Evolutionary conservation across 2,797 vertebrate genomes (phyloP).

Genomic region (Percopsis omiscomaycus): DNA sequence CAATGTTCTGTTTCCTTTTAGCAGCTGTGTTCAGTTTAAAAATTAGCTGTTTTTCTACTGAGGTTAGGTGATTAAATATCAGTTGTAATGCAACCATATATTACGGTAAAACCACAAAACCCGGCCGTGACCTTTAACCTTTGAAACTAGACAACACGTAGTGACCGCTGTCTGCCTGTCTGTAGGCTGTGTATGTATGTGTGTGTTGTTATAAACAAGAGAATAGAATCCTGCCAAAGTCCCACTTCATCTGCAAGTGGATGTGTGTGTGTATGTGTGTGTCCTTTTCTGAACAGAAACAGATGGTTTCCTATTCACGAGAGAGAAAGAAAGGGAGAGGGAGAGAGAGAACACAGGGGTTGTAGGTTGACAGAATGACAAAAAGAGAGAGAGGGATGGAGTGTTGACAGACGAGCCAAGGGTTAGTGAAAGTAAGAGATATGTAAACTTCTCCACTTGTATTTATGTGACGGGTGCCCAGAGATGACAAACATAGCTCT

Average conservation of each 20-base stretch:
- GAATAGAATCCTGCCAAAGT: background rate
- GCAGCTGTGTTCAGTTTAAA: too few relatives aligned
- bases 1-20: too few relatives aligned
- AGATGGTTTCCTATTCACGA: constrained; percentile 22
- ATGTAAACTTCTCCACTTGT: constrained; percentile 44
- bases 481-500: constrained; percentile 51
- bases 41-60: too few relatives aligned
- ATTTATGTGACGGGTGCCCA: constrained; percentile 43
- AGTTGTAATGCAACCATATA: too few relatives aligned
- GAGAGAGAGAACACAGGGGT: background rate
- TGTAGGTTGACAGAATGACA: too few relatives aligned
- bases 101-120: background rate
- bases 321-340: background rate
- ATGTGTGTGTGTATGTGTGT: background rate
- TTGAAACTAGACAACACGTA: background rate
- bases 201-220: constrained; percentile 6
- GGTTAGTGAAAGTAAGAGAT: constrained; percentile 35
- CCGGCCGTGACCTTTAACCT: constrained; percentile 19
- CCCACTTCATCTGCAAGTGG: constrained; percentile 4
- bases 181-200: background rate
- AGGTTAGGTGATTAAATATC: too few relatives aligned
- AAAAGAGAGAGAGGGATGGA: background rate
- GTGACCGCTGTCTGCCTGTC: constrained; percentile 8
- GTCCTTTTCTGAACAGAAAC: constrained; percentile 15
- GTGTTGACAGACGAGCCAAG: background rate